phyloP scores from a whole-genome alignment of 2,113 vertebrate species.

The Mastomys natalensis region DNA sequence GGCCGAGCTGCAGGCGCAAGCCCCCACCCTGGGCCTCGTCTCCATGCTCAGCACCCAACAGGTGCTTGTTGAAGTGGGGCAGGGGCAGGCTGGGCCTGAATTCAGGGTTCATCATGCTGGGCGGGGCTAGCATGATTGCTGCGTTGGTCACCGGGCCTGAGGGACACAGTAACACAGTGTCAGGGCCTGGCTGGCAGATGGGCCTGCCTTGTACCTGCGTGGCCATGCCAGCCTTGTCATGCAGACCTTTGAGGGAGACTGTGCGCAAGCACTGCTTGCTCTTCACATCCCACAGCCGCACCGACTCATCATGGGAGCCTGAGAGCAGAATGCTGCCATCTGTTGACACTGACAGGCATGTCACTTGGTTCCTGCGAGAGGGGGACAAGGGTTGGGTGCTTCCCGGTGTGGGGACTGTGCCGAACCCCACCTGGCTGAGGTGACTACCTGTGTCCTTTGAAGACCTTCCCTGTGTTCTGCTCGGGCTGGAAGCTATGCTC shows the following conservation, averaged over 20 bases:
- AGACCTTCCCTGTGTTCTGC: conserved; percentile 91
- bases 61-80: conserved; percentile 94
- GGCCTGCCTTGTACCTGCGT: not conserved
- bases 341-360: conserved; percentile 95
- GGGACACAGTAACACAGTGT: fast-evolving
- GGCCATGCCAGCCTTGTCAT: fast-evolving
- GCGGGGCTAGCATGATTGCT: conserved; percentile 91
- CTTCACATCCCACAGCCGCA: conserved; percentile 95
- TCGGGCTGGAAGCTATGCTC: conserved; percentile 94
- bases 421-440: fast-evolving
- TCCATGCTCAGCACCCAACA: conserved; percentile 88
- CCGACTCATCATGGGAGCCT: conserved; percentile 95
- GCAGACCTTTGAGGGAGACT: conserved; percentile 93
- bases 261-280: conserved; percentile 96
- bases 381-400: not conserved
- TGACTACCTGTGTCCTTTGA: conserved; percentile 95
- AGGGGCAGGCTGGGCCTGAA: conserved; percentile 91
- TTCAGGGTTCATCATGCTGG: conserved; percentile 95
- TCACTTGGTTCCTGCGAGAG: conserved; percentile 93
- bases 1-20: conserved; percentile 90
- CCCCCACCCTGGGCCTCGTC: conserved; percentile 86
- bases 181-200: not conserved
- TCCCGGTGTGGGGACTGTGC: fast-evolving
- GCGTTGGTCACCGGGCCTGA: conserved; percentile 95
- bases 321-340: conserved; percentile 94